Evolutionary conservation across 2,797 vertebrate genomes (phyloP).

Genomic region (Coranthus polyacanthus): DNA sequence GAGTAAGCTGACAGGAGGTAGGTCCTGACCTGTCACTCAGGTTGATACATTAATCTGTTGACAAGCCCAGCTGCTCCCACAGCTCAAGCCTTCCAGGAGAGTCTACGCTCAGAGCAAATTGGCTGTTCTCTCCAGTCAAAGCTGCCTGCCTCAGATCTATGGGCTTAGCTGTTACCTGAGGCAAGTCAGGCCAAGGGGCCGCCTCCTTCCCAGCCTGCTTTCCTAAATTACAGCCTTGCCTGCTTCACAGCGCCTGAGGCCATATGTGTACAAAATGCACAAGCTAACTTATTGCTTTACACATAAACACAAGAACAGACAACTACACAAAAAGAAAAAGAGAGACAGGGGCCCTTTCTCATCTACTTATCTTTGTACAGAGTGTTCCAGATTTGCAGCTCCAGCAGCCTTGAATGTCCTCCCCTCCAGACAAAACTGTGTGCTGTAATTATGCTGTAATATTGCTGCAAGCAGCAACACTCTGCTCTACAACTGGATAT

Average conservation of each 20-base stretch:
- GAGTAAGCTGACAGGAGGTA: constrained; percentile 62
- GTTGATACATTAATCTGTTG: constrained; percentile 84
- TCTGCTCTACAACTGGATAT: constrained; percentile 24
- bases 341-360: constrained; percentile 33
- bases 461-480: constrained; percentile 55
- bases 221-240: constrained; percentile 77
- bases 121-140: constrained; percentile 69
- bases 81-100: constrained; percentile 67
- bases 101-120: constrained; percentile 74
- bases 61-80: constrained; percentile 81
- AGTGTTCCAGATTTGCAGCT: constrained; percentile 73
- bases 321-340: constrained; percentile 45
- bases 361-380: constrained; percentile 70
- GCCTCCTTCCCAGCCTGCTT: constrained; percentile 57
- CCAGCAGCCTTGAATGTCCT: constrained; percentile 57
- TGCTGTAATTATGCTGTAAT: constrained; percentile 76
- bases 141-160: constrained; percentile 71
- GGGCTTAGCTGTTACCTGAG: constrained; percentile 80
- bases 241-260: constrained; percentile 61
- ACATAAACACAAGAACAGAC: constrained; percentile 67
- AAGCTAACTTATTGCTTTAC: constrained; percentile 59
- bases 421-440: constrained; percentile 52
- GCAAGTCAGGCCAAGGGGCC: constrained; percentile 69
- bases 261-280: constrained; percentile 59
- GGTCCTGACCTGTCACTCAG: constrained; percentile 74